Evolutionary conservation across 2,797 vertebrate species (phyloP).

Genomic region (Enteromius fasciolatus): DNA sequence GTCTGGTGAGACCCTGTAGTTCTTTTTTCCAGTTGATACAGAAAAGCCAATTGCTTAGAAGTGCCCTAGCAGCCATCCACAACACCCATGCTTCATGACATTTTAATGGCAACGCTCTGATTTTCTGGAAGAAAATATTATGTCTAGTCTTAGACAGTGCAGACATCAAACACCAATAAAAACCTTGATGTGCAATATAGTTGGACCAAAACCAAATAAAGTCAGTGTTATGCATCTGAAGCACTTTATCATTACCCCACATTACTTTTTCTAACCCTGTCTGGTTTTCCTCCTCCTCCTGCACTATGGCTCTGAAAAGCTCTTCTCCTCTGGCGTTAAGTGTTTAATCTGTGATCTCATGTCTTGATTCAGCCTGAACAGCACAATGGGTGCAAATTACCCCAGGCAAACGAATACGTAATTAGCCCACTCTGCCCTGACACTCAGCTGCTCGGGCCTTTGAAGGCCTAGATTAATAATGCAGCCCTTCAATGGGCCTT

Average conservation of each 20-base stretch:
- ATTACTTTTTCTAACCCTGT: slow-evolving; percentile 45
- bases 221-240: slow-evolving; percentile 23
- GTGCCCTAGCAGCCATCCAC: neutral
- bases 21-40: neutral
- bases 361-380: slow-evolving; percentile 74
- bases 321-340: slow-evolving; percentile 66
- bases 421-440: slow-evolving; percentile 63
- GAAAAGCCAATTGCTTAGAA: neutral
- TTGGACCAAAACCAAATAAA: neutral
- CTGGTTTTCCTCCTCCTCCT: slow-evolving; percentile 55
- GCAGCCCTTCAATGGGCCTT: slow-evolving; percentile 51
- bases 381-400: slow-evolving; percentile 79
- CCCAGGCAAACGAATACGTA: slow-evolving; percentile 72
- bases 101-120: neutral
- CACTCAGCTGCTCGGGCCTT: slow-evolving; percentile 35
- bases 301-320: slow-evolving; percentile 44
- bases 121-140: neutral
- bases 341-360: slow-evolving; percentile 81
- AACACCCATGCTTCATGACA: slow-evolving; percentile 2
- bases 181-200: neutral
- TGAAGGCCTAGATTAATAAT: slow-evolving; percentile 53
- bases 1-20: neutral
- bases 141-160: neutral
- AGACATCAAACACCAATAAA: neutral
- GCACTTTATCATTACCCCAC: slow-evolving; percentile 30